A percentile compares a stretch with the other conserved stretches of the same genome.
These are phyloP conservation scores for Clarias platycephalus DNA, from an alignment of 2,797 vertebrate species.

Conservation along the genomic window DNA sequence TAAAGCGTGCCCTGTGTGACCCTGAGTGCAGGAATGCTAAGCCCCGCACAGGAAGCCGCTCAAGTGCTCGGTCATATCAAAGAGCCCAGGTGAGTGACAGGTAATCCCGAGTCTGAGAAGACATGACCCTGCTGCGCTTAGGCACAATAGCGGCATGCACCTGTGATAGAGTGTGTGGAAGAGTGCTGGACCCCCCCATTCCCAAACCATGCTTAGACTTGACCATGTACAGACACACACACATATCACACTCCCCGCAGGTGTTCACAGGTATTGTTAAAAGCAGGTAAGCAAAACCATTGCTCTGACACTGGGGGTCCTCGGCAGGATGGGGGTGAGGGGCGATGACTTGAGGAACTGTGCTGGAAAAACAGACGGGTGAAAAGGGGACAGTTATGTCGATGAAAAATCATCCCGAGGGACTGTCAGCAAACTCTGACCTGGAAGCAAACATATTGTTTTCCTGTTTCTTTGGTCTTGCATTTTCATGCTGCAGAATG, in stretches of 20 bases:
- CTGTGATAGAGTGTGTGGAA: conserved; percentile 46
- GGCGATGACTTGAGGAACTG: conserved; percentile 40
- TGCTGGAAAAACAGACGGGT: conserved; percentile 26
- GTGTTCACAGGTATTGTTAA: conserved; percentile 55
- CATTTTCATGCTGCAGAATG: not conserved
- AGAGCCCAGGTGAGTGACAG: conserved; percentile 58
- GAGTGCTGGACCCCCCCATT: conserved; percentile 3
- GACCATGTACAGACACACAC: conserved; percentile 50
- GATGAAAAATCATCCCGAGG: not conserved
- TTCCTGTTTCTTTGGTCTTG: not conserved
- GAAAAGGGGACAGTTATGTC: conserved; percentile 3
- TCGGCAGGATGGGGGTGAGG: conserved; percentile 48
- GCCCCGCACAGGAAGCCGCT: conserved; percentile 52
- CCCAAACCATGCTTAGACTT: conserved; percentile 51
- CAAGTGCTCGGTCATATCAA: conserved; percentile 53
- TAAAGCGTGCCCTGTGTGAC: conserved; percentile 46
- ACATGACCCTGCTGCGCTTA: conserved; percentile 42
- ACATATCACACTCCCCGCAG: conserved; percentile 49
- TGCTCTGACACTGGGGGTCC: conserved; percentile 48
- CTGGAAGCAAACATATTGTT: not conserved
- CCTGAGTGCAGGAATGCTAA: conserved; percentile 52
- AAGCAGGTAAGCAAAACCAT: conserved; percentile 52
- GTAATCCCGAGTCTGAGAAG: conserved; percentile 46
- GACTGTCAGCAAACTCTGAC: not conserved
- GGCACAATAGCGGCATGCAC: conserved; percentile 54